Conservation (phyloP, 2,888 invertebrate genomes). For the Acanthosepion esculentum region DNA sequence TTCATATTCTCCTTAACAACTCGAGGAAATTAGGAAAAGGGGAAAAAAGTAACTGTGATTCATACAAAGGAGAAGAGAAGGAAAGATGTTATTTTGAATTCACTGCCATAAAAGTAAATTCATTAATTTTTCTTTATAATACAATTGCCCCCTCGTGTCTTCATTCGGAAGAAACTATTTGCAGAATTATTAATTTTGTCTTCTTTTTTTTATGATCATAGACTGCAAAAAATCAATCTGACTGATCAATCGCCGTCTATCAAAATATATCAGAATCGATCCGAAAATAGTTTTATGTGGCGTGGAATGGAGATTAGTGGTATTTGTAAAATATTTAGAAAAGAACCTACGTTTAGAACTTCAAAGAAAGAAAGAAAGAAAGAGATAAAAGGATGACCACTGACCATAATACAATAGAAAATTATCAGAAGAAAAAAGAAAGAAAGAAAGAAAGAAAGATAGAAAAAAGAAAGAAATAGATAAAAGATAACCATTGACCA, state of each 20-base stretch:
- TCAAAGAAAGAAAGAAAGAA: too few relatives aligned
- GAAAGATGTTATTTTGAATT: background rate
- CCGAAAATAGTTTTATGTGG: background rate
- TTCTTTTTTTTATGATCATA: background rate
- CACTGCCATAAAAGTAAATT: background rate
- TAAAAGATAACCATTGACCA: too few relatives aligned
- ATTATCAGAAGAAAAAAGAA: too few relatives aligned
- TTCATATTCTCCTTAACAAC: background rate
- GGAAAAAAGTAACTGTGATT: too few relatives aligned
- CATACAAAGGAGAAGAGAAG: too few relatives aligned
- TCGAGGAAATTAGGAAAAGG: too few relatives aligned
- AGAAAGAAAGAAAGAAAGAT: too few relatives aligned
- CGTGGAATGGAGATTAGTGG: background rate
- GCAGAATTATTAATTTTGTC: background rate
- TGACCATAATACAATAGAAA: too few relatives aligned
- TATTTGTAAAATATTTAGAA: background rate
- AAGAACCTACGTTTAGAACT: too few relatives aligned
- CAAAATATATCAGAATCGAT: constrained; percentile 11
- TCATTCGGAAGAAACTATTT: background rate
- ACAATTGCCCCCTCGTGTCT: background rate
- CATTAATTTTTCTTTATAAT: background rate
- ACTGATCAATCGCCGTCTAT: background rate
- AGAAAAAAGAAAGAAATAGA: too few relatives aligned
- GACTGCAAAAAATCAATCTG: background rate
- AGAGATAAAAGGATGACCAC: too few relatives aligned